Evolutionary conservation across 2,797 vertebrate genomes (phyloP), one percentile per base, ranked within the genome.

Genomic region (Agapornis canus): DNA sequence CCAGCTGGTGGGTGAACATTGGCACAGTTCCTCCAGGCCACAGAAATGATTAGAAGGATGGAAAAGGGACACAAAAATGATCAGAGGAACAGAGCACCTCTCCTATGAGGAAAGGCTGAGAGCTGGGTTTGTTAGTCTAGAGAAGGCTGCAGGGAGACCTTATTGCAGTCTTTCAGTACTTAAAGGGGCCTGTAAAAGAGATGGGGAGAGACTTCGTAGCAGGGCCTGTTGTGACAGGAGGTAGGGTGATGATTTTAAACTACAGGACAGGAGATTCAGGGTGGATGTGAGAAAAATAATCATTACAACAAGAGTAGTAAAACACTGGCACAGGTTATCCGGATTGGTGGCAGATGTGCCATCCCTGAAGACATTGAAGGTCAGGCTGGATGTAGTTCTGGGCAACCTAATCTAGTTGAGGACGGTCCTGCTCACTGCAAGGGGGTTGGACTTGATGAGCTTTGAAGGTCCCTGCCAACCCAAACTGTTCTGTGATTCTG

Each of bases 1-100:
- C 9, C 10, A 4, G 43, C 6, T 3, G 2, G 51, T 18, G 22
- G 20, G 21, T 29, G 49, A 65, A 51, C 48, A 27, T 0, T 15
- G 31, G 18, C 40, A 42, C 0, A 3, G 68, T 31, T 64, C 61
- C 65, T 19, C 13, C 37, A 76, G 56, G 31, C 13, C 54, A 35
- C 22, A 23, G 10, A 57, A 57, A 57, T 16, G 22, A 35, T 57
- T 21, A 35, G n/a, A 32, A 23, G 14, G 54, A 57, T 7, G 21
- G 22, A 57, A 57, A 57, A 57, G n/a, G n/a, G 54, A 35, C 22
- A 57, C 6, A 35, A 25, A 57, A 56, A 56, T 14, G 9, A 56
- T 35, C 6, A 35, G n/a, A 57, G n/a, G n/a, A 35, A 57, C 15
- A 4, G 6, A 57, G 13, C 14, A 57, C 13, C 54, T 57, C 54